Percentiles rank a stretch among this genome's conserved stretches.
phyloP scores from a whole-genome alignment of 2,797 vertebrate genomes.

The Fistularia tabacaria region DNA sequence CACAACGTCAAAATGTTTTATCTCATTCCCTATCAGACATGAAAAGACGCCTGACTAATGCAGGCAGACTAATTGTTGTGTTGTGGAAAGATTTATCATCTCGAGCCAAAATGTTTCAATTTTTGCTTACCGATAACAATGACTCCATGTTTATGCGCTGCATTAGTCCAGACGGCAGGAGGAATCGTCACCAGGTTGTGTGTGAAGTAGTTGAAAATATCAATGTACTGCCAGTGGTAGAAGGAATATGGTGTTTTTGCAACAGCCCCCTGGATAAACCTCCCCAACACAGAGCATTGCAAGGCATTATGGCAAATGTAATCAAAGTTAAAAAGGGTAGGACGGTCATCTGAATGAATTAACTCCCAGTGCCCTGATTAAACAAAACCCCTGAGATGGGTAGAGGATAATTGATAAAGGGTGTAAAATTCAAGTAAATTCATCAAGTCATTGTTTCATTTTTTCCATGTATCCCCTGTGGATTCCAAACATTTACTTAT shows the following conservation, averaged over 20 bases:
- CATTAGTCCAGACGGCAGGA: constrained; percentile 88
- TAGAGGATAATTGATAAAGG: too few relatives aligned
- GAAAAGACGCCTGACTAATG: background rate
- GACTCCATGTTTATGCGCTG: constrained; percentile 86
- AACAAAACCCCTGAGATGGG: too few relatives aligned
- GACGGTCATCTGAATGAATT: background rate
- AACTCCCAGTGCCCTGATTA: too few relatives aligned
- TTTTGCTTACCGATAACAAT: constrained; percentile 80
- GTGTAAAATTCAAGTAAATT: too few relatives aligned
- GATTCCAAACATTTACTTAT: too few relatives aligned
- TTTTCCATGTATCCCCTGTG: too few relatives aligned
- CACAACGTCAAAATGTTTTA: background rate
- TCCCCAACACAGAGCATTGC: constrained; percentile 38
- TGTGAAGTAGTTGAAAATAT: constrained; percentile 95
- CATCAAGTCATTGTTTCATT: too few relatives aligned
- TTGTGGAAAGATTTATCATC: background rate
- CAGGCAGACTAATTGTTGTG: background rate
- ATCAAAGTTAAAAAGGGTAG: background rate
- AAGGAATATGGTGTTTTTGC: constrained; percentile 79
- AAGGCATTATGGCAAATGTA: background rate
- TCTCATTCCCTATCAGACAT: background rate
- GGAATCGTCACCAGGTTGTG: constrained; percentile 88
- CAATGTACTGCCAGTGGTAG: constrained; percentile 92
- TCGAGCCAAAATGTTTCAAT: background rate
- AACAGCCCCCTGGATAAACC: constrained; percentile 86